Percentiles rank a stretch among this genome's conserved stretches.
phyloP scores from a whole-genome alignment of 1,140 invertebrate species.

The Heliconius hewitsoni region DNA sequence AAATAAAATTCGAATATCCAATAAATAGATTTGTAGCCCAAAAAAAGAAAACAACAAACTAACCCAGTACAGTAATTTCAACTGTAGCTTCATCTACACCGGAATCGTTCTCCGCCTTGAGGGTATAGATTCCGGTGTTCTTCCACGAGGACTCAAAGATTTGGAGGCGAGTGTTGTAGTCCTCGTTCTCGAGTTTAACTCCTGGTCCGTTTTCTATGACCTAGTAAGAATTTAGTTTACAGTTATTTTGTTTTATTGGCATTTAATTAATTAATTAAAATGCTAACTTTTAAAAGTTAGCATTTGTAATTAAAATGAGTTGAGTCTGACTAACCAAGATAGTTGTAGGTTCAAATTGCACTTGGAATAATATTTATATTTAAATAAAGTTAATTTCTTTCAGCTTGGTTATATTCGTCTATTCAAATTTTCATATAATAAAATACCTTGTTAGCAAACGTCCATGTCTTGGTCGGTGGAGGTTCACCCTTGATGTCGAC shows the following conservation, averaged over 20 bases:
- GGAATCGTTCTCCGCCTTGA: conserved; percentile 95
- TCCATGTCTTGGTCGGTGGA: conserved; percentile 95
- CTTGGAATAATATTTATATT: no score
- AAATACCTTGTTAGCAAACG: conserved; percentile 85
- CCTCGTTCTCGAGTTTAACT: conserved; percentile 93
- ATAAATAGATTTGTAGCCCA: no score
- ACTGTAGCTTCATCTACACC: conserved; percentile 97
- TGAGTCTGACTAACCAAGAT: no score
- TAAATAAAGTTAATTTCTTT: no score
- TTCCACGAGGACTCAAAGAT: conserved; percentile 90
- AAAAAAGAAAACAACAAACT: conserved; percentile 19
- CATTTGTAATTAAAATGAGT: no score
- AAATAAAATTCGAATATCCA: no score
- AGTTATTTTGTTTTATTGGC: no score
- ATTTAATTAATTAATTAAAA: no score
- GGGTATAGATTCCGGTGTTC: conserved; percentile 94
- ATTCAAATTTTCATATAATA: background rate
- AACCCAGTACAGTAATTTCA: conserved; percentile 95
- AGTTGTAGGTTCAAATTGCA: no score
- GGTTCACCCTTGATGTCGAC: conserved; percentile 98
- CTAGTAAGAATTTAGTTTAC: conserved; percentile 36
- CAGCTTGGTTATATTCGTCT: no score
- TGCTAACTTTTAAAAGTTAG: no score
- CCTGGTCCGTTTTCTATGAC: conserved; percentile 80
- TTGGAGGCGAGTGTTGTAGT: conserved; percentile 94